Evolutionary conservation across 2,888 invertebrate genomes (phyloP), one percentile per base, ranked within the genome.

Genomic region (Bhutanitis thaidina): DNA sequence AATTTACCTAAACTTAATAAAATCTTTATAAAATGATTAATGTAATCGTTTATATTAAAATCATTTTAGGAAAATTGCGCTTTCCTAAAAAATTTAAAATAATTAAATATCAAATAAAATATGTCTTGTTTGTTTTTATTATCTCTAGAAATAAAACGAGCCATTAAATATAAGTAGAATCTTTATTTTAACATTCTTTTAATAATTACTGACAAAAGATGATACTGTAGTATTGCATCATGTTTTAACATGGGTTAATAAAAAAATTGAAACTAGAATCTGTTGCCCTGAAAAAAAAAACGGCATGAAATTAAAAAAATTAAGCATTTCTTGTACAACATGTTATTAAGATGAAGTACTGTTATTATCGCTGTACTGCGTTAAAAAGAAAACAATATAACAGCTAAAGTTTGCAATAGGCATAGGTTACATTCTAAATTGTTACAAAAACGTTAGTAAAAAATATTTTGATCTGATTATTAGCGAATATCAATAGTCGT

Each of bases 401-500:
- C n/a, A 30, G n/a, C n/a, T 9, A 29, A 40, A 40, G 29, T 40
- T 13, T 40, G 27, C 10, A 29, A 27, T 12, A 29, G 25, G 20
- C 39, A 27, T 12, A 27, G 25, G 25, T 27, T 13, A 27, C 27
- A 27, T 30, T 16, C 7, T 29, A 29, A 35, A 35, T 35, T 27
- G 30, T 41, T 37, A 46, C 16, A 36, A 30, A 40, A 36, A 37
- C 30, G 16, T 47, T 20, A 40, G 30, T 49, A 49, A 25, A 49
- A 40, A 51, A 8, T n/a, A 16, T 10, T 16, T 34, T 35, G 15
- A 7, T 38, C 15, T 20, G 20, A 20, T 7, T 12, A 27, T 32
- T 29, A 20, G 12, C 37, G 34, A 30, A 39, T 30, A 57, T 91
- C 91, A 98, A 82, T 98, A 99, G 82, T 99, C 99, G 58, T 96